Evolutionary conservation across 2,888 invertebrate genomes (phyloP), one percentile per base, ranked within the genome.

Genomic region (Chrysopilus asiliformis): DNA sequence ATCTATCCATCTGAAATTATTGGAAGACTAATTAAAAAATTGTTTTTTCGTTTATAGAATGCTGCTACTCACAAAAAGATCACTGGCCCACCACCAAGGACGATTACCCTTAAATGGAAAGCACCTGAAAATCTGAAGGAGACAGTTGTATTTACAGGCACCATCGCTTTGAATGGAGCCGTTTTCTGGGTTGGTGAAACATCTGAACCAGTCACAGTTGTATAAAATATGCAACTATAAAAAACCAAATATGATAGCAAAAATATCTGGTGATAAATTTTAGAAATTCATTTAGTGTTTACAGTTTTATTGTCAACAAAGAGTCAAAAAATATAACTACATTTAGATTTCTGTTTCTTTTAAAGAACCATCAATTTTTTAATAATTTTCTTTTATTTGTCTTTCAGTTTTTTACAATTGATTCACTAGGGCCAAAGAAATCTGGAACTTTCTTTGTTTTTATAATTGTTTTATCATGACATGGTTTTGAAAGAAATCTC

Each of bases 171-270:
- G 53, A 71, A 76, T 53, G 78, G 78, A n/a, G 75, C 70, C 5
- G 69, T 70, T 10, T 82, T 76, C 64, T 82, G 81, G 81, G 76
- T 76, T 4, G 70, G 68, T 30, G 69, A 76, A 34, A 71, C 75
- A 52, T 72, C 73, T 22, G 72, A 70, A 36, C 68, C 69, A 27
- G 63, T 78, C 37, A 68, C 68, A 57, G 71, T 78, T 40, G 50
- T 52, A 44, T 56, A 54, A 18, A 29, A 29, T 26, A 14, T n/a
- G n/a, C n/a, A n/a, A n/a, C n/a, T 26, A 12, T 12, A 26, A 5
- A 5, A 26, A 26, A 26, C 7, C 9, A 26, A 26, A 8, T 22
- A 22, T 22, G 10, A 22, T 22, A 22, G 10, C 10, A 22, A 22
- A 22, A 22, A 22, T 27, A 27, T 27, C 13, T n/a, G n/a, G n/a